Evolutionary conservation across 2,113 vertebrate species (phyloP).

Genomic region (Pseudorhombus dupliciocellatus): DNA sequence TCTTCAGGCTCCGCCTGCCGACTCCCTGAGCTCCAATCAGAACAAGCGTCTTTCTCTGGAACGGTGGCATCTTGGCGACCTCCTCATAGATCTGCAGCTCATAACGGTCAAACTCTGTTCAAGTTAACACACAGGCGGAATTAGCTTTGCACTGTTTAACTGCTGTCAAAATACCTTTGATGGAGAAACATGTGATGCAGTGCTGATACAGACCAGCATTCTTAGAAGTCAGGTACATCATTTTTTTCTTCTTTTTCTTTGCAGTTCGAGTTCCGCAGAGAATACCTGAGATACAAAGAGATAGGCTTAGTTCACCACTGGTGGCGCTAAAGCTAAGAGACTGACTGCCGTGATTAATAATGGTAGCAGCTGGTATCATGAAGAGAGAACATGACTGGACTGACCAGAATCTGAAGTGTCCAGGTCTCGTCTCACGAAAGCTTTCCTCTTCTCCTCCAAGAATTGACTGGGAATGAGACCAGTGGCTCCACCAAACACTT

Average conservation of each 20-base stretch:
- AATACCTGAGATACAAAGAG: constrained; percentile 81
- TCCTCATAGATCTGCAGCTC: constrained; percentile 99
- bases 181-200: background rate
- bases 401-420: constrained; percentile 84
- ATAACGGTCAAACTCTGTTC: constrained; percentile 96
- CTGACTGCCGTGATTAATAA: background rate
- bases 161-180: background rate
- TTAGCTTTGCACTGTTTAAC: constrained; percentile 4
- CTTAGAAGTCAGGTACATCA: constrained; percentile 98
- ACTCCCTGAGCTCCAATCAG: constrained; percentile 98
- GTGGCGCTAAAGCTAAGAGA: constrained; percentile 1
- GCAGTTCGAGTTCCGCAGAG: constrained; percentile 91
- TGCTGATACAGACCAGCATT: constrained; percentile 88
- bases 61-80: constrained; percentile 96
- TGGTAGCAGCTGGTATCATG: background rate
- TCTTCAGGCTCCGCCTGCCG: constrained; percentile 96
- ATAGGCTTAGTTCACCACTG: constrained; percentile 24
- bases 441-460: constrained; percentile 98
- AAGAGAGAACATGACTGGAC: constrained; percentile 1
- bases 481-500: constrained; percentile 90
- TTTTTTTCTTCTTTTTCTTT: constrained; percentile 98
- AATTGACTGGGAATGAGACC: constrained; percentile 98
- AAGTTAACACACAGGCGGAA: constrained; percentile 22
- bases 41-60: constrained; percentile 96
- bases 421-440: constrained; percentile 95